Evolutionary conservation across 2,888 invertebrate genomes (phyloP).

Genomic region (Eupithecia exiguata): DNA sequence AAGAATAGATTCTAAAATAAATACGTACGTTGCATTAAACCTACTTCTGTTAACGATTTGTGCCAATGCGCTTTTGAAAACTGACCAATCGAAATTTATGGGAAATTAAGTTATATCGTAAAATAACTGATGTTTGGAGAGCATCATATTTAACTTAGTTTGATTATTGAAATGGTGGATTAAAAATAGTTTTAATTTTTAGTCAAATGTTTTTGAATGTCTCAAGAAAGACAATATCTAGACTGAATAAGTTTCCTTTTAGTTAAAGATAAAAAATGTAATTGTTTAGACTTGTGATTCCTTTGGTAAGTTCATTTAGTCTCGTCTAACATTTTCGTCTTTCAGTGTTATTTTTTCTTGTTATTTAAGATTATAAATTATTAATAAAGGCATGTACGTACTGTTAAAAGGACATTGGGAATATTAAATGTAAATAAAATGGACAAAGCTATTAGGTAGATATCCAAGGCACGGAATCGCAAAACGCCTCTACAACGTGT

Average conservation of each 20-base stretch:
- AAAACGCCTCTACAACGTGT: conserved; percentile 63
- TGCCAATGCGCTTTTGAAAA: conserved; percentile 63
- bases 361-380: conserved; percentile 71
- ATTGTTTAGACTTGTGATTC: conserved; percentile 60
- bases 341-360: conserved; percentile 62
- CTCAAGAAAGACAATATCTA: conserved; percentile 79
- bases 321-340: conserved; percentile 56
- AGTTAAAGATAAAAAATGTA: conserved; percentile 55
- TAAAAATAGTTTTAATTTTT: conserved; percentile 59
- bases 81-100: conserved; percentile 53
- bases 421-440: conserved; percentile 55
- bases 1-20: conserved; percentile 21
- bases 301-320: conserved; percentile 63
- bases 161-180: conserved; percentile 61
- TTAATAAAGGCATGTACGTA: conserved; percentile 67
- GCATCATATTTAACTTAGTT: conserved; percentile 71
- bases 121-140: conserved; percentile 67
- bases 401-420: conserved; percentile 67
- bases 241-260: conserved; percentile 79
- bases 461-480: conserved; percentile 69
- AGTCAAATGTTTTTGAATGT: conserved; percentile 71
- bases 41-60: conserved; percentile 52
- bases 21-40: conserved; percentile 1
- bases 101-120: conserved; percentile 48
- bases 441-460: conserved; percentile 52